Base-by-base conservation (phyloP, 2,113 vertebrate genomes). In the Dinomys branickii region DNA sequence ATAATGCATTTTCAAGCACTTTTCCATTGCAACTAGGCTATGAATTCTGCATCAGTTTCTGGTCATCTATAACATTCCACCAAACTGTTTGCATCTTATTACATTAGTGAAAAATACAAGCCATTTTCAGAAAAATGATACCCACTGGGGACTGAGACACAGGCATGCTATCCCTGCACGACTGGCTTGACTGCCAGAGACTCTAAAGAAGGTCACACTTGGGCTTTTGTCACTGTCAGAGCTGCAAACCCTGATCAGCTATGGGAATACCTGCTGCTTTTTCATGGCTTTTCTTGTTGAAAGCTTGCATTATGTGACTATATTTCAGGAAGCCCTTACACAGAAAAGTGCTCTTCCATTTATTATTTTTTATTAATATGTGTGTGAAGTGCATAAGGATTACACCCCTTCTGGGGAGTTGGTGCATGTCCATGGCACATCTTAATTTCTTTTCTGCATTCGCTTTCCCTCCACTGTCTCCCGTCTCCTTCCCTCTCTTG, bases 11-110 rank as follows among this genome's bases (percentile, higher is more conserved):
- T 67, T 69, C 44, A 75, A 83, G 33, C 38, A n/a, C 59, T 71
- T 90, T 44, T 83, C 14, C 8, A n/a, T 50, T 61, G 26, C 12
- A 83, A n/a, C 41, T 28, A 52, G 9, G 58, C 6, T 41, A 3
- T 59, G 50, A 75, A 85, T 82, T 96, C 28, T 52, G 59, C 82
- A 86, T 59, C 44, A 82, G 78, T 85, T 85, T 88, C 56, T 58
- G 41, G 26, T 38, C 20, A 61, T 28, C 47, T 28, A 38, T 41
- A 38, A 52, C 61, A 75, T 91, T 73, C 35, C 26, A 54, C 20
- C 13, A 59, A 67, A 38, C 56, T 56, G 8, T 38, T 85, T 52
- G 17, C 8, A 24, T 69, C 19, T 56, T 94, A 56, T 56, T 85
- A 73, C 65, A 85, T 71, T 80, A 67, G 47, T 73, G 33, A 81